Percentiles rank a stretch among this genome's conserved stretches.
Evolutionary conservation across 1,140 invertebrate genomes (phyloP).

Genomic region (Orussus abietinus): DNA sequence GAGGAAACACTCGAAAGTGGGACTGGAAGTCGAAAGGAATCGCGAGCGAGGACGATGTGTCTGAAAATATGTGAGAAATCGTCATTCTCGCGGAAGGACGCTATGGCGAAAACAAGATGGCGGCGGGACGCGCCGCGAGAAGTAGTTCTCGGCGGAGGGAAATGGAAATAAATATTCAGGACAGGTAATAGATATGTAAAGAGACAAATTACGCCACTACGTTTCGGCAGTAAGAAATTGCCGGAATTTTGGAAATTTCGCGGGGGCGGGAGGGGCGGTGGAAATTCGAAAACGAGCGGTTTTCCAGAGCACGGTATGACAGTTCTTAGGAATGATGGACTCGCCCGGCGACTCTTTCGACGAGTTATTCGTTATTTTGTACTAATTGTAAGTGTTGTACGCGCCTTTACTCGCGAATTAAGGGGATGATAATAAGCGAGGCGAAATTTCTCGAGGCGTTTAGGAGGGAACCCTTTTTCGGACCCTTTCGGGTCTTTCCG

Average conservation of each 20-base stretch:
- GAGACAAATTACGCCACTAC: conserved; percentile 12
- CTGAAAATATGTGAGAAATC: too few species aligned
- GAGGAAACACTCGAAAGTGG: too few species aligned
- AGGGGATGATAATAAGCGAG: conserved; percentile 24
- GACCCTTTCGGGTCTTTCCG: conserved; percentile 20
- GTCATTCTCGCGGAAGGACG: too few species aligned
- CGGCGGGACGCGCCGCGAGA: too few species aligned
- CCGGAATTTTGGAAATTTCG: conserved; percentile 30
- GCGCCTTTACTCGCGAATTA: too few species aligned
- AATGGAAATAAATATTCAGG: conserved; percentile 7
- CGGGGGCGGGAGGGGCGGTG: conserved; percentile 7
- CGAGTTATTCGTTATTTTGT: conserved; percentile 49
- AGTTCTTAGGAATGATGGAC: conserved; percentile 35
- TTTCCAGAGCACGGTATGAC: conserved; percentile 45
- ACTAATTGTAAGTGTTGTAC: conserved; percentile 26
- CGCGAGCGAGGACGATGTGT: too few species aligned
- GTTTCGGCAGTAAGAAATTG: conserved; percentile 16
- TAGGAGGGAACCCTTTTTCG: conserved; percentile 10
- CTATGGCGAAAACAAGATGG: too few species aligned
- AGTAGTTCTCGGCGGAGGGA: too few species aligned
- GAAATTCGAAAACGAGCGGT: conserved; percentile 12
- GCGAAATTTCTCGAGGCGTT: neutral
- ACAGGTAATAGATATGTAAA: conserved; percentile 1
- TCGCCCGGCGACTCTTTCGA: conserved; percentile 20
- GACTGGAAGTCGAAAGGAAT: too few species aligned